Conservation (phyloP, 2,888 invertebrate species). For the Fissipunctia ypsillon region DNA sequence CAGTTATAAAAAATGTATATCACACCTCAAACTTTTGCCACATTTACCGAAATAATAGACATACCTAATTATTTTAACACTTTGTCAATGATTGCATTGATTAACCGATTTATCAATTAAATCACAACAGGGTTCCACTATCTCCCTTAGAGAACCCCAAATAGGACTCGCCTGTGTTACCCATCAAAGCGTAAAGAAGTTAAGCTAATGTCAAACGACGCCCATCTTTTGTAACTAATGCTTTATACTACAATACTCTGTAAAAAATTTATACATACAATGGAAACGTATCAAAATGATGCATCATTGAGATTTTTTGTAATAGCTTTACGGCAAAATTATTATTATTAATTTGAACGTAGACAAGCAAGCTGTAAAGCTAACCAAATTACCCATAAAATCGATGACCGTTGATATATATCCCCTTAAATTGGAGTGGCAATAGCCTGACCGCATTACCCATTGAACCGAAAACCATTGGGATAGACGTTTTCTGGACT, state of each 20-base stretch:
- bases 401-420: not conserved
- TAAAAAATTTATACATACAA: slow-evolving; percentile 50
- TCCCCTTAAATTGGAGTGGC: not conserved
- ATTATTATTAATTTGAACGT: not conserved
- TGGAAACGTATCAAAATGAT: slow-evolving; percentile 52
- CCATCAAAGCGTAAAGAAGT: slow-evolving; percentile 90
- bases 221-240: slow-evolving; percentile 89
- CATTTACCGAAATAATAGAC: too few species aligned
- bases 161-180: slow-evolving; percentile 68
- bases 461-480: not conserved
- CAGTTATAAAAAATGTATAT: too few species aligned
- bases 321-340: not conserved
- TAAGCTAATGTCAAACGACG: slow-evolving; percentile 90
- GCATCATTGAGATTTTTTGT: slow-evolving; percentile 16
- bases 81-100: too few species aligned
- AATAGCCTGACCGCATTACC: not conserved
- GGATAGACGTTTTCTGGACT: not conserved
- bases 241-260: slow-evolving; percentile 70
- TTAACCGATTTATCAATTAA: not conserved
- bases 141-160: slow-evolving; percentile 72
- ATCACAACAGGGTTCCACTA: slow-evolving; percentile 15
- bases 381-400: not conserved
- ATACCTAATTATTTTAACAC: too few species aligned
- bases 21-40: too few species aligned
- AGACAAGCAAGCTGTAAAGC: not conserved